phyloP scores from a whole-genome alignment of 2,888 invertebrate species.

The Andricus quercusramuli region DNA sequence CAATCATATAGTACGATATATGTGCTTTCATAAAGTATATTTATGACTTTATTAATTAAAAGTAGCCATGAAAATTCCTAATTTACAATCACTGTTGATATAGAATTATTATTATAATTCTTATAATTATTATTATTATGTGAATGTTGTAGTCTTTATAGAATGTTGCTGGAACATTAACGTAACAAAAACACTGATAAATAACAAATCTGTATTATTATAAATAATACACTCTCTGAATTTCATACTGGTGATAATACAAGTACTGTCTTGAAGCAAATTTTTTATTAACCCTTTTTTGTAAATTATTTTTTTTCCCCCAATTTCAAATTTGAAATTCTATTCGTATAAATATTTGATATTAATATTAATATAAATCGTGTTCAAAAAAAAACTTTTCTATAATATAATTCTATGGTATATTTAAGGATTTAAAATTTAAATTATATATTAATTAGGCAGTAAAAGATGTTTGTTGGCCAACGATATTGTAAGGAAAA shows the following conservation, averaged over 20 bases:
- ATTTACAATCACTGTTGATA: slow-evolving; percentile 33
- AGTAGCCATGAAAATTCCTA: background rate
- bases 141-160: slow-evolving; percentile 33
- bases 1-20: slow-evolving; percentile 24
- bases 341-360: background rate
- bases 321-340: background rate
- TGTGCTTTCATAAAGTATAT: slow-evolving; percentile 32
- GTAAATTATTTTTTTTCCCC: background rate
- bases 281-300: slow-evolving; percentile 32
- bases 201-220: slow-evolving; percentile 7
- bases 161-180: slow-evolving; percentile 30
- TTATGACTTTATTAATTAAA: background rate
- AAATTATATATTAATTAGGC: slow-evolving; percentile 27
- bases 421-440: slow-evolving; percentile 19
- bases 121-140: slow-evolving; percentile 4
- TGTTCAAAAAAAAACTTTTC: slow-evolving; percentile 17
- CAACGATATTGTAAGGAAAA: slow-evolving; percentile 14
- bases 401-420: slow-evolving; percentile 11
- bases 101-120: background rate
- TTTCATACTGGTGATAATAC: slow-evolving; percentile 34
- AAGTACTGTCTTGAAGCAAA: background rate
- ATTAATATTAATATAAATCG: background rate
- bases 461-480: slow-evolving; percentile 8
- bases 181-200: slow-evolving; percentile 23
- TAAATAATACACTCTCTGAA: slow-evolving; percentile 31